A percentile compares a stretch with the other conserved stretches of the same genome.
Evolutionary conservation across 2,888 invertebrate species (phyloP).

Genomic region (Caenorhabditis sp.): DNA sequence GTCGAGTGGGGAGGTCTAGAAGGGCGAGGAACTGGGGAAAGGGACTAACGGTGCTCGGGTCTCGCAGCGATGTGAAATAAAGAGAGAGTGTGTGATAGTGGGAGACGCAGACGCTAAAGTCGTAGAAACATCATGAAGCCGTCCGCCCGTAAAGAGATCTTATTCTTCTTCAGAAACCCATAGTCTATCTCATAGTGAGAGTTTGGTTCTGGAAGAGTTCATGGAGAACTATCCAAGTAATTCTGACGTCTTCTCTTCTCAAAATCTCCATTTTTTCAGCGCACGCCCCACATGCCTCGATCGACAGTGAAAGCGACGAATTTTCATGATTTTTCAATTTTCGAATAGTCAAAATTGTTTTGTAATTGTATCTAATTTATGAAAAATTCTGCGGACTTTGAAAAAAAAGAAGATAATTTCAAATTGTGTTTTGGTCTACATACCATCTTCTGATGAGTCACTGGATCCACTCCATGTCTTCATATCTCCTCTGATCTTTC

Average conservation of each 20-base stretch:
- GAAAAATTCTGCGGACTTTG: too few relatives aligned
- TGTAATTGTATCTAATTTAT: too few relatives aligned
- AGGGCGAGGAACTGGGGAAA: neutral
- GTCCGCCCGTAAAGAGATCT: too few relatives aligned
- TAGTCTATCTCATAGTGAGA: slow-evolving; percentile 33
- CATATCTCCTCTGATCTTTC: slow-evolving; percentile 15
- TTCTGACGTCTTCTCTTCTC: too few relatives aligned
- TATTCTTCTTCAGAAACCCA: slow-evolving; percentile 31
- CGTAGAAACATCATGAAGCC: too few relatives aligned
- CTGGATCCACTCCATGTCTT: slow-evolving; percentile 29
- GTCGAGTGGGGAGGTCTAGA: slow-evolving; percentile 13
- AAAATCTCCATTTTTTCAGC: slow-evolving; percentile 22
- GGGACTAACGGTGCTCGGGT: too few relatives aligned
- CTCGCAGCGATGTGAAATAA: too few relatives aligned
- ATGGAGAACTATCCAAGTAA: slow-evolving; percentile 61
- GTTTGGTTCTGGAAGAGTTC: slow-evolving; percentile 34
- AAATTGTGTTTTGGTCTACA: too few relatives aligned
- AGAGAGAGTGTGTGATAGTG: too few relatives aligned
- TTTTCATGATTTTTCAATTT: slow-evolving; percentile 19
- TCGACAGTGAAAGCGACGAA: slow-evolving; percentile 43
- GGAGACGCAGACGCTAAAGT: too few relatives aligned
- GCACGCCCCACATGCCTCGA: slow-evolving; percentile 33
- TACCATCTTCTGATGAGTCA: too few relatives aligned
- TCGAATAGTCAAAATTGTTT: neutral
- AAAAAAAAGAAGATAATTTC: too few relatives aligned